phyloP scores from a whole-genome alignment of 2,113 vertebrate species.

The Cephalopterus ornatus region DNA sequence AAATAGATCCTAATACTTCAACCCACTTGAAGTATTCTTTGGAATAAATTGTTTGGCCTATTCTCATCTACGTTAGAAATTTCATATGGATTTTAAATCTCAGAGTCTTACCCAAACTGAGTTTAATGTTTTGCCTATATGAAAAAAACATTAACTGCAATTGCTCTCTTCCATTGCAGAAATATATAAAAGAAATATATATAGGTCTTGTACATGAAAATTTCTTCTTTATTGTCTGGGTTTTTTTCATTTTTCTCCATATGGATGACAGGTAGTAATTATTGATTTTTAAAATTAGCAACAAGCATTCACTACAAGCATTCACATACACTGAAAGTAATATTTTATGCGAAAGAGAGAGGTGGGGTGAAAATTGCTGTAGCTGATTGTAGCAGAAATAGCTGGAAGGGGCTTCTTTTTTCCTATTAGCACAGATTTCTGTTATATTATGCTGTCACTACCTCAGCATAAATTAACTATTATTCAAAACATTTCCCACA shows the following conservation, averaged over 20 bases:
- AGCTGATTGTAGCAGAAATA: slow-evolving; percentile 58
- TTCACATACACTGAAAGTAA: slow-evolving; percentile 32
- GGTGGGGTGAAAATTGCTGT: slow-evolving; percentile 48
- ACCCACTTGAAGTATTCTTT: not conserved
- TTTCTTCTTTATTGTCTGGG: slow-evolving; percentile 4
- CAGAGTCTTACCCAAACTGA: not conserved
- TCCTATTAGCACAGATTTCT: slow-evolving; percentile 64
- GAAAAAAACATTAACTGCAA: not conserved
- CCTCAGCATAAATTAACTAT: slow-evolving; percentile 72
- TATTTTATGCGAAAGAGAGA: slow-evolving; percentile 50
- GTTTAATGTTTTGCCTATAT: not conserved
- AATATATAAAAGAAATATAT: not conserved
- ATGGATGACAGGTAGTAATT: slow-evolving; percentile 54
- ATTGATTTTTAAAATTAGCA: slow-evolving; percentile 71
- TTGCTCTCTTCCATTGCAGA: slow-evolving; percentile 25
- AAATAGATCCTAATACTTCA: not conserved
- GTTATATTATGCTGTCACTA: slow-evolving; percentile 62
- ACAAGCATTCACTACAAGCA: no score
- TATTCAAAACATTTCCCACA: slow-evolving; percentile 61
- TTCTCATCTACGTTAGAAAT: not conserved
- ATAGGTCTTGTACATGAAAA: not conserved
- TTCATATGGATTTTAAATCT: not conserved
- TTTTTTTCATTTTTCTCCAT: slow-evolving; percentile 41
- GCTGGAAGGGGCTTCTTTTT: slow-evolving; percentile 63
- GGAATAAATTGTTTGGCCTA: not conserved